Evolutionary conservation across 2,888 invertebrate species (phyloP), one percentile per base, ranked within the genome.

Genomic region (Drosophila lutescens): DNA sequence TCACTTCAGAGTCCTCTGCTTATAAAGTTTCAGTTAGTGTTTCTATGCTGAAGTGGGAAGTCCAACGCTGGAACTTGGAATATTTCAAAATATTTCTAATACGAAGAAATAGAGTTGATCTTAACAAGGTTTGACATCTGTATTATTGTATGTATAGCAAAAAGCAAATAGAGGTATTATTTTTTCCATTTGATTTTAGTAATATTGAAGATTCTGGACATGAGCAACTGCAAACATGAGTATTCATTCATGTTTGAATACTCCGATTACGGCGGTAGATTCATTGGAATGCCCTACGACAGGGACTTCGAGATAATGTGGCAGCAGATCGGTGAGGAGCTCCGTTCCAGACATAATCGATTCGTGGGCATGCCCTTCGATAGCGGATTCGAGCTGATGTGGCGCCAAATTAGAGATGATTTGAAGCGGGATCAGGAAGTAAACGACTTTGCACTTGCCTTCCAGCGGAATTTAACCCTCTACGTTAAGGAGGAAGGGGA

Each of bases 251-350:
- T 54, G 9, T 76, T 70, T 23, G 72, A 78, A 10, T 40, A 10
- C 36, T n/a, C 36, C 13, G 10, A n/a, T 20, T n/a, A n/a, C 13
- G 60, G 47, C 13, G 66, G 62, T 30, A 60, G 53, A 13, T 74
- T 72, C 30, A 9, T 49, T 74, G 77, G 46, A 23, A 62, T 34
- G 77, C 70, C 4, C 76, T 43, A 77, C 60, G 57, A 74, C 7
- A 54, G 54, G 55, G 79, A 87, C 43, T 87, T 87, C 41, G 77
- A 85, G n/a, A 32, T 30, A 6, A 9, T 86, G 77, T 87, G 83
- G 80, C 46, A 69, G n/a, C 76, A 79, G 43, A 69, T 78, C 41
- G 75, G 71, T 12, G 53, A 78, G 9, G 76, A 79, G 46, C 36
- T 69, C 6, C 66, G 59, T 10, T 15, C 26, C 17, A 26, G 23